Base-by-base conservation (phyloP, 2,113 vertebrate species). In the Petaurus breviceps region DNA sequence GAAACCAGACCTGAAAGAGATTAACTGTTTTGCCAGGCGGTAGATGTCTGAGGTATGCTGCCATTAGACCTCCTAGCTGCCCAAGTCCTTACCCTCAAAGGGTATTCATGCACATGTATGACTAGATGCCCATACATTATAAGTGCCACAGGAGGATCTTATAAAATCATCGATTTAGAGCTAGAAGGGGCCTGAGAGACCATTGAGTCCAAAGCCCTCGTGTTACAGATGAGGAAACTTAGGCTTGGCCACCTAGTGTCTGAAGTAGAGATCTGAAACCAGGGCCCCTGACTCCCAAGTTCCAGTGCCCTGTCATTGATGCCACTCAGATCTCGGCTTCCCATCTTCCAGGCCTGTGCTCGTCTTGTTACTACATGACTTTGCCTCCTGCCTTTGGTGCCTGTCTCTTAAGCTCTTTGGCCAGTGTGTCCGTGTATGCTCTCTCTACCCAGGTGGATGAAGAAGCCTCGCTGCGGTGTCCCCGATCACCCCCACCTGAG, bases 401-500 rank as follows among this genome's bases (percentile, higher is more conserved):
- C 68, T 84, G n/a, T 23, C 6, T 84, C 68, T n/a, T 84, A 43
- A 43, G n/a, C n/a, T 23, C 7, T 43, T 16, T 84, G 68, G 68
- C n/a, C 68, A 43, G 46, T 19, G 22, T 49, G 25, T 93, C 3
- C 90, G 54, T 89, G 50, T 95, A 61, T 92, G 68, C 28, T 90
- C 55, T 95, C 61, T 97, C 68, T 94, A 51, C 91, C 77, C 93
- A 99, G 99, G 98, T 99, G 99, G 99, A 99, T 99, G 99, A 99
- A 99, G 98, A 99, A 99, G 90, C 99, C 99, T 97, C 99, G 99
- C 22, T 99, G 99, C 94, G 99, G 99, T 28, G 99, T 99, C 95
- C 99, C 99, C 0, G 99, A 99, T 94, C 99, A 99, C 94, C 99
- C 99, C 47, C 99, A 99, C 98, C 98, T 99, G 96, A 99, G 99